Conservation (phyloP, 2,113 vertebrate genomes). For the Macroglossus sobrinus region DNA sequence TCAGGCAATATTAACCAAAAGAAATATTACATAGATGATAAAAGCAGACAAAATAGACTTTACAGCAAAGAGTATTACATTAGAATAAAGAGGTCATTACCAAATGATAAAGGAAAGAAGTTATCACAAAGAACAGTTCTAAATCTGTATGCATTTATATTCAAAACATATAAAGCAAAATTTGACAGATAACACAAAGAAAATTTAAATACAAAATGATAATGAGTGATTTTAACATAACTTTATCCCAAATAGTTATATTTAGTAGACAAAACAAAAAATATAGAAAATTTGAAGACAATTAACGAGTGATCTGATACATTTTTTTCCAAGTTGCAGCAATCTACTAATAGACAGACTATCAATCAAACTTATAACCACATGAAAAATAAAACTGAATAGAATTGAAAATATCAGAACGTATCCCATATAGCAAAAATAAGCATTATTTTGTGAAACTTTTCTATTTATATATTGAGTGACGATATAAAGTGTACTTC, state of each 20-base stretch:
- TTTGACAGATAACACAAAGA: background rate
- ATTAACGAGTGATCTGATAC: background rate
- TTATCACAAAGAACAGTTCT: background rate
- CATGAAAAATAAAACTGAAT: background rate
- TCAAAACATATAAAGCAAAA: slow-evolving; percentile 18
- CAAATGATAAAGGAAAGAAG: background rate
- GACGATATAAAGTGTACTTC: background rate
- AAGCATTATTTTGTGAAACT: background rate
- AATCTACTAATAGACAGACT: background rate
- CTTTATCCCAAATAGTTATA: background rate
- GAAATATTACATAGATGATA: background rate
- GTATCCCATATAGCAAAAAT: background rate
- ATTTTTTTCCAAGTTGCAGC: background rate
- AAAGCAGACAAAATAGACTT: background rate
- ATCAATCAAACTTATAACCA: background rate
- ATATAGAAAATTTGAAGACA: background rate
- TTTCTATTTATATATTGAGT: background rate
- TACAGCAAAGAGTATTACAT: background rate
- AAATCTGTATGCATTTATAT: background rate
- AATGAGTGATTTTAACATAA: background rate
- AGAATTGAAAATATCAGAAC: background rate
- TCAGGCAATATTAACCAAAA: background rate
- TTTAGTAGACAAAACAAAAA: background rate
- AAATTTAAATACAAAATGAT: slow-evolving; percentile 1
- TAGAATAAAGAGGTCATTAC: background rate